Conservation (phyloP, 2,797 vertebrate species). For the Garrulus glandarius region DNA sequence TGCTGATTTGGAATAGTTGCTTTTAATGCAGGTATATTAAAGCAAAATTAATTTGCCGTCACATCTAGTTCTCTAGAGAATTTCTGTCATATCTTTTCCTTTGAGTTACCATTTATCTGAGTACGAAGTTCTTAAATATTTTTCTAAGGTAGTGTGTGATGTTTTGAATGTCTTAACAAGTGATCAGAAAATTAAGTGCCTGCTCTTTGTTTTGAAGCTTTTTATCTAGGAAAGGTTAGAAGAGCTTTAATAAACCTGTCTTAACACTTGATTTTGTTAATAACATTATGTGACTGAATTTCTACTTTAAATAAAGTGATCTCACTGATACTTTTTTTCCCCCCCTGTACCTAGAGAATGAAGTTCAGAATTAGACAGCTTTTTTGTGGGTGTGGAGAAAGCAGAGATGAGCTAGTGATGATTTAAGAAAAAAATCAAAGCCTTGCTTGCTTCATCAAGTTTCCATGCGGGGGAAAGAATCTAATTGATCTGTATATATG, state of each 20-base stretch:
- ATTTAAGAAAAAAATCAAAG: slow-evolving; percentile 7
- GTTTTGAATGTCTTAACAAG: neutral
- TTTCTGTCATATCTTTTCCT: neutral
- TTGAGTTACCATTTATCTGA: neutral
- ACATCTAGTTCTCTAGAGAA: neutral
- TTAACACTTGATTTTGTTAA: neutral
- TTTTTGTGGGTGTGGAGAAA: slow-evolving; percentile 39
- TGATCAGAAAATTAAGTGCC: neutral
- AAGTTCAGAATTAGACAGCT: slow-evolving; percentile 14
- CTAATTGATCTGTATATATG: neutral
- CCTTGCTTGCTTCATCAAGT: neutral
- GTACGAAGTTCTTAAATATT: neutral
- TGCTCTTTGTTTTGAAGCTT: neutral
- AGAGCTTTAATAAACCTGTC: neutral
- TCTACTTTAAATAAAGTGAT: neutral
- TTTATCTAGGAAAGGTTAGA: neutral
- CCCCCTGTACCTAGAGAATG: neutral
- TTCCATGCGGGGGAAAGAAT: neutral
- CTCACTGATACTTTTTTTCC: neutral
- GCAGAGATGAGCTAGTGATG: neutral
- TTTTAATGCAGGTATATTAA: neutral
- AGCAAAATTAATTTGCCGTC: neutral
- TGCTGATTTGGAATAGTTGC: neutral
- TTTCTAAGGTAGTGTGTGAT: neutral
- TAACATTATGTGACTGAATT: neutral